phyloP scores from a whole-genome alignment of 2,113 vertebrate species.

The Callipepla squamata region DNA sequence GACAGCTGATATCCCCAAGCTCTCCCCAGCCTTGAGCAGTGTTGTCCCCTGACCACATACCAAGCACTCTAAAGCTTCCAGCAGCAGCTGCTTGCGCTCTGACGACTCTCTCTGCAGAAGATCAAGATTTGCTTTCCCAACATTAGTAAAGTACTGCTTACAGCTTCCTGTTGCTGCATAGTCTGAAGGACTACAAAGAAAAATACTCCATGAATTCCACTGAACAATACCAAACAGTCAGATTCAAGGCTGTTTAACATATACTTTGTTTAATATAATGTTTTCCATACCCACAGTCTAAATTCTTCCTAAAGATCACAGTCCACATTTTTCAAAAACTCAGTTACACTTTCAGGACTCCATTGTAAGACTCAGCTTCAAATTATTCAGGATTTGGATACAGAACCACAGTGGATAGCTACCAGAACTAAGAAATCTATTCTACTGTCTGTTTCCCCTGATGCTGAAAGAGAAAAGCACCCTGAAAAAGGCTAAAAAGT shows the following conservation, averaged over 20 bases:
- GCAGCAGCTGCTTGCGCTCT: constrained; percentile 37
- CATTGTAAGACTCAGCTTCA: background rate
- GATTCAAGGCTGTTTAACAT: background rate
- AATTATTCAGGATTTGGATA: background rate
- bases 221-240: background rate
- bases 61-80: constrained; percentile 59
- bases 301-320: background rate
- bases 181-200: constrained; percentile 40
- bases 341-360: background rate
- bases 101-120: background rate
- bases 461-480: background rate
- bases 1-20: background rate
- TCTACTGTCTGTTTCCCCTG: background rate
- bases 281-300: background rate
- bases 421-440: background rate
- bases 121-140: constrained; percentile 39
- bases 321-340: background rate
- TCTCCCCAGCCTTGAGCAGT: background rate
- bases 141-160: background rate
- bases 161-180: constrained; percentile 53
- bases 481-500: background rate
- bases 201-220: background rate
- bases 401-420: background rate
- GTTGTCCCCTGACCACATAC: background rate
- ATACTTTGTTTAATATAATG: rapidly evolving